These are phyloP conservation scores for Erebia ligea DNA, from an alignment of 2,888 invertebrate genomes.

Conservation along the genomic window DNA sequence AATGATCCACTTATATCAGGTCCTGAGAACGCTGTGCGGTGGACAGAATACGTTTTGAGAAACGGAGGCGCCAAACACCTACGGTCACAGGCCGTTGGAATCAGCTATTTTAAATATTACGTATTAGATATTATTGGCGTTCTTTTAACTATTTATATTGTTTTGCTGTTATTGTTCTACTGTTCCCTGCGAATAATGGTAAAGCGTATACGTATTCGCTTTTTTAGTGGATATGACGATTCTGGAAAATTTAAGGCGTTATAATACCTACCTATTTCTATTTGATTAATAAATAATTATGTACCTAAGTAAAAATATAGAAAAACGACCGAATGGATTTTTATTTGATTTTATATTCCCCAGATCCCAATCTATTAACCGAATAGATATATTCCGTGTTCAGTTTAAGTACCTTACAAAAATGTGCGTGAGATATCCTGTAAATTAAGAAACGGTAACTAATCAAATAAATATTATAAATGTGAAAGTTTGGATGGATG, in stretches of 20 bases:
- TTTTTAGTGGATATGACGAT: slow-evolving; percentile 44
- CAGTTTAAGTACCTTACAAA: too few species aligned
- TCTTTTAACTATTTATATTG: slow-evolving; percentile 43
- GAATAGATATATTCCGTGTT: too few species aligned
- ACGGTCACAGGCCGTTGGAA: slow-evolving; percentile 66
- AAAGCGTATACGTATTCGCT: slow-evolving; percentile 52
- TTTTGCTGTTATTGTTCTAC: slow-evolving; percentile 47
- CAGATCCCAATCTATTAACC: too few species aligned
- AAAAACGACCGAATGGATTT: too few species aligned
- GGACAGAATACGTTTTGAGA: slow-evolving; percentile 80
- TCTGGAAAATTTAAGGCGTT: slow-evolving; percentile 70
- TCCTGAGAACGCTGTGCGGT: slow-evolving; percentile 76
- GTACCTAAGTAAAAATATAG: neutral
- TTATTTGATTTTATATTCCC: too few species aligned
- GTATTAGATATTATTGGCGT: slow-evolving; percentile 62
- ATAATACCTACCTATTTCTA: slow-evolving; percentile 42
- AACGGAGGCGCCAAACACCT: slow-evolving; percentile 72
- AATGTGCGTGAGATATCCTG: too few species aligned
- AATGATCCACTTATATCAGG: slow-evolving; percentile 65
- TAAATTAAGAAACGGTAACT: too few species aligned
- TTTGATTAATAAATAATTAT: neutral
- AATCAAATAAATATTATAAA: too few species aligned
- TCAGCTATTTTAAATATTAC: slow-evolving; percentile 65
- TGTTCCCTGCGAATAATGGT: slow-evolving; percentile 49
- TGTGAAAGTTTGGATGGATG: too few species aligned